Percentiles rank a stretch among this genome's conserved stretches.
phyloP scores from a whole-genome alignment of 2,113 vertebrate species.

The Stictonetta naevosa region DNA sequence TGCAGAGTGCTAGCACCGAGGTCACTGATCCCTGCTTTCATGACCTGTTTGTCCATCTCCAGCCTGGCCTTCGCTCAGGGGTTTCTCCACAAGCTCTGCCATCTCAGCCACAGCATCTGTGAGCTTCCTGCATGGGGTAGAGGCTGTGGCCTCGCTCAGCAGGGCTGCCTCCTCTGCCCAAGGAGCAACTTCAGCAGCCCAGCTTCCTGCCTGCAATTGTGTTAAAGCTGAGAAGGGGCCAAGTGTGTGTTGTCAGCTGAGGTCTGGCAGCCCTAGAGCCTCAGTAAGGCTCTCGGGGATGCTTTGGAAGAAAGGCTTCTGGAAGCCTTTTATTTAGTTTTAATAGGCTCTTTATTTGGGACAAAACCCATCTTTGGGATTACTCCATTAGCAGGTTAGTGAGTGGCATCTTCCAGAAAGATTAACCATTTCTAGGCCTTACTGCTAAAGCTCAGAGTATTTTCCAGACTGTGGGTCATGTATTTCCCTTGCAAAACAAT shows the following conservation, averaged over 20 bases:
- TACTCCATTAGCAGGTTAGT: not conserved
- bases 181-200: conserved; percentile 75
- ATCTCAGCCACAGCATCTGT: conserved; percentile 57
- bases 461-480: not conserved
- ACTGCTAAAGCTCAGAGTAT: not conserved
- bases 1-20: conserved; percentile 65
- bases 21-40: conserved; percentile 74
- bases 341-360: not conserved
- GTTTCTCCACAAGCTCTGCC: conserved; percentile 76
- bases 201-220: conserved; percentile 75
- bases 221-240: conserved; percentile 63
- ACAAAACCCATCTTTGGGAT: not conserved
- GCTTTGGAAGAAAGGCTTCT: not conserved
- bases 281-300: not conserved
- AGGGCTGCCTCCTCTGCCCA: conserved; percentile 73
- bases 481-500: not conserved
- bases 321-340: not conserved
- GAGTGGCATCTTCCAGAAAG: not conserved
- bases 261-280: not conserved
- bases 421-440: not conserved
- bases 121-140: conserved; percentile 72
- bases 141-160: conserved; percentile 64
- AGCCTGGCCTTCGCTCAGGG: conserved; percentile 73
- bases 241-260: not conserved
- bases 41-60: conserved; percentile 78